Evolutionary conservation across 2,113 vertebrate species (phyloP).

Genomic region (Drymodes brunneopygia): DNA sequence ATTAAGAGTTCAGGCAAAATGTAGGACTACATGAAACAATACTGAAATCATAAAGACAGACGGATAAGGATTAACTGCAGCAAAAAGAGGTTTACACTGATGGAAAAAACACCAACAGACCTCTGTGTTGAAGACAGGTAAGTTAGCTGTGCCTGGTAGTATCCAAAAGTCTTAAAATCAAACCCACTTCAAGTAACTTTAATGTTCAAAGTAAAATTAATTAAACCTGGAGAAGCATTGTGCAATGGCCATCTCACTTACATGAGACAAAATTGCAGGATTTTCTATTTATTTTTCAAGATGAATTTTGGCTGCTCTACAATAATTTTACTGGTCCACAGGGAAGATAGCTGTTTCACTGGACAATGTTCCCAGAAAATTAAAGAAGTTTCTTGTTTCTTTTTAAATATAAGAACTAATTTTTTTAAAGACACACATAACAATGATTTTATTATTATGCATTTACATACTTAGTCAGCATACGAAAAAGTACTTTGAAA

Average conservation of each 20-base stretch:
- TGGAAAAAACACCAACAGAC: not conserved
- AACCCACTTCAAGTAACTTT: not conserved
- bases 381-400: not conserved
- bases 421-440: not conserved
- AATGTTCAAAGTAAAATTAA: not conserved
- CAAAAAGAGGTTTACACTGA: not conserved
- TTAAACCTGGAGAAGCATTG: not conserved
- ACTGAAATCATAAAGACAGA: conserved; percentile 55
- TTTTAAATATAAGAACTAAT: not conserved
- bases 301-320: conserved; percentile 43
- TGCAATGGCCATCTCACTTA: not conserved
- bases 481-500: not conserved
- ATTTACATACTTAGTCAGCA: not conserved
- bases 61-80: conserved; percentile 17
- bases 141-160: not conserved
- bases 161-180: not conserved
- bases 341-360: conserved; percentile 27
- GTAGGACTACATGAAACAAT: conserved; percentile 60
- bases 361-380: conserved; percentile 41
- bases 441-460: not conserved
- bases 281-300: conserved; percentile 41
- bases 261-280: not conserved
- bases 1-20: conserved; percentile 67
- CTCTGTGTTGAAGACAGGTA: not conserved
- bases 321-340: conserved; percentile 30